Evolutionary conservation across 2,888 invertebrate species (phyloP).

Genomic region (Tiphia femorata): DNA sequence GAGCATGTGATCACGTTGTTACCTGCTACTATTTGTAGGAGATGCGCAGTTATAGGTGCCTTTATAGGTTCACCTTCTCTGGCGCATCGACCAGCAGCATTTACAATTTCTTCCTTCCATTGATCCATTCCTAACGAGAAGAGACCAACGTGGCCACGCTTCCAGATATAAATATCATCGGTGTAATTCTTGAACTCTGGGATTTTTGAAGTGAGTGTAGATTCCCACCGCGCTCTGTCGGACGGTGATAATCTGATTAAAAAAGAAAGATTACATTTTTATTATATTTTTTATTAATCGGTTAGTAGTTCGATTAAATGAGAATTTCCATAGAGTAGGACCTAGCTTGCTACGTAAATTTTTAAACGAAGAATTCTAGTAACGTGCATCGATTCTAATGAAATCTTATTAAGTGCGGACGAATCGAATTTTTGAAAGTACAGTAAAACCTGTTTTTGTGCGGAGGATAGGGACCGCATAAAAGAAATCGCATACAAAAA

Average conservation of each 20-base stretch:
- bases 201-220: constrained; percentile 45
- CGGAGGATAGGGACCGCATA: too few relatives aligned
- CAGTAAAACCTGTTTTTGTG: too few relatives aligned
- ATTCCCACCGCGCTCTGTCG: constrained; percentile 53
- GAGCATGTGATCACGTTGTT: too few relatives aligned
- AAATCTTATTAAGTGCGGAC: too few relatives aligned
- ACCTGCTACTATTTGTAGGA: constrained; percentile 57
- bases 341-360: too few relatives aligned
- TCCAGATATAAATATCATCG: constrained; percentile 58
- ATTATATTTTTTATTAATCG: too few relatives aligned
- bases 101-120: constrained; percentile 60
- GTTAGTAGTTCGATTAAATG: too few relatives aligned
- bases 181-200: constrained; percentile 22
- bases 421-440: too few relatives aligned
- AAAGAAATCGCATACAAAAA: too few relatives aligned
- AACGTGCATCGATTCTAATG: too few relatives aligned
- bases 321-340: too few relatives aligned
- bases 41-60: constrained; percentile 53
- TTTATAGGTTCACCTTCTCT: constrained; percentile 62
- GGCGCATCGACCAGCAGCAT: constrained; percentile 53
- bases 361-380: too few relatives aligned
- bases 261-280: not conserved
- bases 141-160: constrained; percentile 46
- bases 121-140: constrained; percentile 45
- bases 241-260: constrained; percentile 41